Evolutionary conservation across 2,113 vertebrate genomes (phyloP).

Genomic region (Athene cunicularia): DNA sequence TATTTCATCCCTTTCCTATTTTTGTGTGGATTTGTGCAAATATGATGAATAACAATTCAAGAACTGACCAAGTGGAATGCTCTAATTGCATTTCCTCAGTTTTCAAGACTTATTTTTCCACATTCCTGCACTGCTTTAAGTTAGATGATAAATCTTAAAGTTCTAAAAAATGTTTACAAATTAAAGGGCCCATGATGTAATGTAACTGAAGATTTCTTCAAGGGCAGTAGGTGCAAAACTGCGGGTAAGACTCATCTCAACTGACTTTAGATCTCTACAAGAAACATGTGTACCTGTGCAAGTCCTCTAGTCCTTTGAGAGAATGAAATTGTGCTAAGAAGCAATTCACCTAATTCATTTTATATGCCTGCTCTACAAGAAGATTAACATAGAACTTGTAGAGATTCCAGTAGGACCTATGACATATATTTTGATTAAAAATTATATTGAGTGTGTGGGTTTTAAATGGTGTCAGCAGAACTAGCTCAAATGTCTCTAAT

Average conservation of each 20-base stretch:
- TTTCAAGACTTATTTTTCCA: neutral
- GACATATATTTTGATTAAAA: neutral
- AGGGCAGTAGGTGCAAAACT: neutral
- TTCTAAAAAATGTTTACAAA: neutral
- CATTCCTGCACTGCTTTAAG: neutral
- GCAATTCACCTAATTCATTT: neutral
- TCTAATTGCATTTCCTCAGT: neutral
- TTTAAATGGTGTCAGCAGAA: slow-evolving; percentile 3
- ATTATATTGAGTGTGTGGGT: neutral
- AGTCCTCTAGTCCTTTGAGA: neutral
- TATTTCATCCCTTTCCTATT: neutral
- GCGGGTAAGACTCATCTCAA: neutral
- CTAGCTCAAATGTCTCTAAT: neutral
- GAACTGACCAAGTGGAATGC: neutral
- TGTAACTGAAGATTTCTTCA: neutral
- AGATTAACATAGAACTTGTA: neutral
- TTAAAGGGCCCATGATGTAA: neutral
- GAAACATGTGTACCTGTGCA: neutral
- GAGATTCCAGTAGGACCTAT: neutral
- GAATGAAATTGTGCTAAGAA: neutral
- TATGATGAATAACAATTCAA: neutral
- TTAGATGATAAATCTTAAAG: neutral
- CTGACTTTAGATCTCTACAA: neutral
- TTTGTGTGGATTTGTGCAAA: neutral
- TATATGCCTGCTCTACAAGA: neutral